Base-by-base conservation (phyloP, 2,113 vertebrate species). In the Triplophysa siluroides region DNA sequence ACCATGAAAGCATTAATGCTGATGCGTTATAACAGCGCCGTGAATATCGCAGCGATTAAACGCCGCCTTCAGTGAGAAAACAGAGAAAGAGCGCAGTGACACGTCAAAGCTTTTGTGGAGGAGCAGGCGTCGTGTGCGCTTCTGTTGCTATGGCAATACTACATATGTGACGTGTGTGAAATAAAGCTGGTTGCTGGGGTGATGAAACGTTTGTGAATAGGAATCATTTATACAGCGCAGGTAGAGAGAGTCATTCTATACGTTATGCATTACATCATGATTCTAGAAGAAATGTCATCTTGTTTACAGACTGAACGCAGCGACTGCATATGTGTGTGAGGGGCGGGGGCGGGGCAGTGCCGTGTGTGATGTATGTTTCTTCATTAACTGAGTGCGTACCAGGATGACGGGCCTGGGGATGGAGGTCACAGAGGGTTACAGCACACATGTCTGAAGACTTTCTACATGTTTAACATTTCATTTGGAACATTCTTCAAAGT, bases 91-190 rank as follows among this genome's bases (percentile, higher is more conserved):
- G 18, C 18, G 23, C 45, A 47, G 62, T 3, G 26, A 23, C 79
- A 73, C 45, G 43, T 74, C 60, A 68, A 29, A 76, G 65, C 71
- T 70, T 84, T 81, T 79, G 83, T 79, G 76, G 58, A 67, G 73
- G 45, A 4, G 56, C 19, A 70, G 79, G 65, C 70, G 29, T 68
- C 38, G 76, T 82, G 71, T 54, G 68, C 16, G 18, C 66, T 81
- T 64, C 56, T 83, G 84, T 83, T 81, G 79, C 78, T 76, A 85
- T 83, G 84, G 84, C 79, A 73, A 81, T 83, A 81, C 82, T 68
- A 81, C 70, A 83, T 80, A 80, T 75, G 72, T 81, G 70, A 79
- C 24, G 26, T 83, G 74, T 76, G 78, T 67, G 78, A 81, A 64
- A 78, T 4, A 75, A 63, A 45, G 78, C 75, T 82, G 73, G 78